Percentiles rank a stretch among this genome's conserved stretches.
Evolutionary conservation across 2,797 vertebrate species (phyloP).

Genomic region (Tadarida brasiliensis): DNA sequence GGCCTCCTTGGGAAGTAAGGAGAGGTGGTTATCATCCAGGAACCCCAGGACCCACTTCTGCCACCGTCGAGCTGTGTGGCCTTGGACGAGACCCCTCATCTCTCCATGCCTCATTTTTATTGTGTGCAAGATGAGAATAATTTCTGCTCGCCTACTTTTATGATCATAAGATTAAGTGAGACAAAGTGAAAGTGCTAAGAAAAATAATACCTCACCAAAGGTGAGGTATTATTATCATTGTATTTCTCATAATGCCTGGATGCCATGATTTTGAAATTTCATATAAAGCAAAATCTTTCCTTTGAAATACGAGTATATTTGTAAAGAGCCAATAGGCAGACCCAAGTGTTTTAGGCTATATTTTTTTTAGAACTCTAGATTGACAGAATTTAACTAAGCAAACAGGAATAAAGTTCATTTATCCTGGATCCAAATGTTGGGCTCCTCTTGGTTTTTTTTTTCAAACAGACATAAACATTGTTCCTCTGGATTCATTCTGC

Average conservation of each 20-base stretch:
- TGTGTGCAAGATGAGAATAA: background rate
- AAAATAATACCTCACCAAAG: too few relatives aligned
- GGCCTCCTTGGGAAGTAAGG: background rate
- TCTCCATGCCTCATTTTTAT: background rate
- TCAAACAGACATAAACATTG: conserved; percentile 56
- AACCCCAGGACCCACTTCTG: background rate
- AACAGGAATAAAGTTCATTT: conserved; percentile 45
- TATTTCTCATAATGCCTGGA: background rate
- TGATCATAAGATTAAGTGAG: background rate
- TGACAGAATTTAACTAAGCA: conserved; percentile 36
- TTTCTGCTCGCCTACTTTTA: background rate
- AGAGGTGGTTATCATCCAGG: background rate
- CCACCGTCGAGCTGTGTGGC: too few relatives aligned
- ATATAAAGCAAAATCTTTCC: background rate
- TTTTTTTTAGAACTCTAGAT: conserved; percentile 1
- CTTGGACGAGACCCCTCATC: background rate
- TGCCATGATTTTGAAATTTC: background rate
- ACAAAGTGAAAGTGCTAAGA: background rate
- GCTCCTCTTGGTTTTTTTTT: conserved; percentile 12
- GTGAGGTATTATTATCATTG: background rate
- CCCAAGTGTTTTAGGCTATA: background rate
- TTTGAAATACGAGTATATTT: conserved; percentile 21
- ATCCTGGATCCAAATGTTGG: conserved; percentile 27
- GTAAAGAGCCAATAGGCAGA: background rate
- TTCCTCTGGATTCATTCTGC: background rate